These are phyloP conservation scores for Ennomos quercinarius DNA, from an alignment of 2,888 invertebrate species.

Conservation along the genomic window DNA sequence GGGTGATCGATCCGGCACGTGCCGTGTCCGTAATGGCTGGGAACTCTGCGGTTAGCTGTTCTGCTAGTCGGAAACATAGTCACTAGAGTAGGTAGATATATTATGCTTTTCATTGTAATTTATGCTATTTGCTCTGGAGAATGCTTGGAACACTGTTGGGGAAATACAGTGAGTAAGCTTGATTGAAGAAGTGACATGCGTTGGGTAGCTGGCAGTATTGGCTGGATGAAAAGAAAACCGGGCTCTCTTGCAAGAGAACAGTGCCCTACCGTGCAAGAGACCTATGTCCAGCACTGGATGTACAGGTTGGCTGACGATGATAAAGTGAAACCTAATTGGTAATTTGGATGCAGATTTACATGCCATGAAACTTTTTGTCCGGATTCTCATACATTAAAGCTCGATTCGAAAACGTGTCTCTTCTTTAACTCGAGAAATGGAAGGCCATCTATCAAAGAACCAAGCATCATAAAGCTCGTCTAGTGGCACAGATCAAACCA, in stretches of 20 bases:
- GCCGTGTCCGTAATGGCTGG: slow-evolving; percentile 17
- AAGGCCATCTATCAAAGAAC: slow-evolving; percentile 2
- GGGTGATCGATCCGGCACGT: slow-evolving; percentile 27
- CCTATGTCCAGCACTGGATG: no score
- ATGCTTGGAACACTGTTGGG: neutral
- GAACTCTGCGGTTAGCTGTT: slow-evolving; percentile 9
- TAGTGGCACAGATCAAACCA: neutral
- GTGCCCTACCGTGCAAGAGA: no score
- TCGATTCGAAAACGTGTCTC: no score
- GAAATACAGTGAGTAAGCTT: slow-evolving; percentile 18
- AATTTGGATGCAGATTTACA: no score
- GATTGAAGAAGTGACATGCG: neutral
- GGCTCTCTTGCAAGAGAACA: no score
- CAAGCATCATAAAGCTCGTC: neutral
- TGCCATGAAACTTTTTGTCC: no score
- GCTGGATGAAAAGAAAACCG: no score
- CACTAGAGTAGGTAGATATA: neutral
- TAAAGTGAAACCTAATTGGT: no score
- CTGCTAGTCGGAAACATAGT: slow-evolving; percentile 10
- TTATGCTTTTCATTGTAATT: slow-evolving; percentile 16
- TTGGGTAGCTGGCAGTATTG: no score
- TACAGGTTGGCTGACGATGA: no score
- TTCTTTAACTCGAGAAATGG: neutral
- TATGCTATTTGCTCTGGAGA: slow-evolving; percentile 1
- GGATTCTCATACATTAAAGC: no score